phyloP scores from a whole-genome alignment of 2,888 invertebrate genomes.

The Callosobruchus maculatus region DNA sequence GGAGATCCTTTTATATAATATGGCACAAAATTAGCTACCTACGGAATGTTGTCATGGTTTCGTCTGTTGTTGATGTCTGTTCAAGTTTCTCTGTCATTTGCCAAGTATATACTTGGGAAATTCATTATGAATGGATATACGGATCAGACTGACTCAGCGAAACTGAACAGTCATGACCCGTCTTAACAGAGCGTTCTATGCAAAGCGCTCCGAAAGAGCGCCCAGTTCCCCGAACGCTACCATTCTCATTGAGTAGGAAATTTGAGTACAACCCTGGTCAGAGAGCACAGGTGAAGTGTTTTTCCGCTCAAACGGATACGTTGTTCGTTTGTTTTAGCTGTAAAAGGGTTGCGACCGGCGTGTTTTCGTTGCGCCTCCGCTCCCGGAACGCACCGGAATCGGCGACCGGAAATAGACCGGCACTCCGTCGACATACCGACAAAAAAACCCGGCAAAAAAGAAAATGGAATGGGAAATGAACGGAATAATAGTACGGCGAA shows the following conservation, averaged over 20 bases:
- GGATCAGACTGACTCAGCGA: too few species aligned
- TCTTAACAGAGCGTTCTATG: too few species aligned
- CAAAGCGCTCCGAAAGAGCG: too few species aligned
- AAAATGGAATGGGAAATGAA: neutral
- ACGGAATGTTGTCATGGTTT: too few species aligned
- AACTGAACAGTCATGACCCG: too few species aligned
- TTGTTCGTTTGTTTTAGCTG: neutral
- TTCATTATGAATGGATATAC: too few species aligned
- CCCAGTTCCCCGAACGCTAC: too few species aligned
- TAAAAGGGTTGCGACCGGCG: neutral
- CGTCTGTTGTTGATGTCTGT: too few species aligned
- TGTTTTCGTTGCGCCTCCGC: neutral
- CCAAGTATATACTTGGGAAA: too few species aligned
- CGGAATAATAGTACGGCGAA: neutral
- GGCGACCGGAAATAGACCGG: neutral
- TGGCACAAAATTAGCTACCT: too few species aligned
- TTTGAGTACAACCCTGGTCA: neutral
- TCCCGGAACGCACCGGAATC: neutral
- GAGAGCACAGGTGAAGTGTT: neutral
- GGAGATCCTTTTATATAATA: too few species aligned
- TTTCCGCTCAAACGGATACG: neutral
- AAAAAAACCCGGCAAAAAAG: neutral
- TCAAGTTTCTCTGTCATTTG: too few species aligned
- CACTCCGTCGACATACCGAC: neutral
- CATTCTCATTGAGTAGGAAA: neutral